Conservation (phyloP, 2,888 invertebrate genomes). For the Cryptus armator region DNA sequence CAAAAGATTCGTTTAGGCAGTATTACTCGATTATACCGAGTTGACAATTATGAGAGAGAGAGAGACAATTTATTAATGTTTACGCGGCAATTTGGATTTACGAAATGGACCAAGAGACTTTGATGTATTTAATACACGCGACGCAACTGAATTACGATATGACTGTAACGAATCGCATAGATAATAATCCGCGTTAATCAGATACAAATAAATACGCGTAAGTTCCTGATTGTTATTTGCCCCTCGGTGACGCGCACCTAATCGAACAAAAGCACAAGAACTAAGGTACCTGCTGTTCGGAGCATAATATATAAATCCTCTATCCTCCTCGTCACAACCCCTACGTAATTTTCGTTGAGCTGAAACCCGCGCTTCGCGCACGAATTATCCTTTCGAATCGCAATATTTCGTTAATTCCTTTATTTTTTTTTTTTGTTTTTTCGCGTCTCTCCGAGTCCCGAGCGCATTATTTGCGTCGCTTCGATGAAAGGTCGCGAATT, state of each 20-base stretch:
- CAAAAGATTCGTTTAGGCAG: constrained; percentile 46
- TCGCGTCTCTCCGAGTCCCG: background rate
- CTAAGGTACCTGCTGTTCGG: constrained; percentile 76
- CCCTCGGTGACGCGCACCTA: constrained; percentile 71
- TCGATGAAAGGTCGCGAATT: constrained; percentile 16
- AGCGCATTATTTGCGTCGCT: background rate
- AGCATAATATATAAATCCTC: constrained; percentile 69
- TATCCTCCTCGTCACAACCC: constrained; percentile 7
- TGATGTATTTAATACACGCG: background rate
- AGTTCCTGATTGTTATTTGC: constrained; percentile 78
- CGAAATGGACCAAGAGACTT: constrained; percentile 22
- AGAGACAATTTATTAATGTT: constrained; percentile 21
- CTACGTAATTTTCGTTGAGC: background rate
- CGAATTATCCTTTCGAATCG: background rate
- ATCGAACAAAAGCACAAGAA: constrained; percentile 76
- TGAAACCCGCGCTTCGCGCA: constrained; percentile 9
- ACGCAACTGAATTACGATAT: constrained; percentile 1
- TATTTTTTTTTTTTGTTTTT: background rate
- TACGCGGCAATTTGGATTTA: constrained; percentile 22
- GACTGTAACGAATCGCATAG: constrained; percentile 9
- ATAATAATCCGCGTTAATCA: constrained; percentile 1
- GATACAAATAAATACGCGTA: constrained; percentile 67
- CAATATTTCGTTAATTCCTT: background rate
- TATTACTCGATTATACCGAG: constrained; percentile 52
- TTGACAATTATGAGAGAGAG: constrained; percentile 10